Percentiles rank a stretch among this genome's conserved stretches.
phyloP scores from a whole-genome alignment of 2,888 invertebrate genomes.

The Gonocerus acuteangulatus region DNA sequence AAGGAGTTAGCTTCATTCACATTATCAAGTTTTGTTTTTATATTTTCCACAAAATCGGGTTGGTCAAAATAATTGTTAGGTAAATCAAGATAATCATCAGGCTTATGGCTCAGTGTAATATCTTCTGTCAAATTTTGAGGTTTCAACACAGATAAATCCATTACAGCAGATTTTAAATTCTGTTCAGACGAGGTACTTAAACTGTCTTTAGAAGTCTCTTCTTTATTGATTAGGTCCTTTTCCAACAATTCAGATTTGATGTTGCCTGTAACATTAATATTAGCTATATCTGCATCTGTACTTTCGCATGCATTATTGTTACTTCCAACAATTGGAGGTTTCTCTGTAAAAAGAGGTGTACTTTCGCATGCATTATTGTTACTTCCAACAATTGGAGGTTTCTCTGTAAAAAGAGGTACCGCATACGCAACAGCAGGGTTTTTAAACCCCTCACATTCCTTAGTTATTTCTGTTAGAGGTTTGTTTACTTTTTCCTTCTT shows the following conservation, averaged over 20 bases:
- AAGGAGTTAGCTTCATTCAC: too few relatives aligned
- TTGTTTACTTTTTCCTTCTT: slow-evolving; percentile 9
- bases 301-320: too few relatives aligned
- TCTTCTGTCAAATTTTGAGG: not conserved
- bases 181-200: not conserved
- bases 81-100: slow-evolving; percentile 4
- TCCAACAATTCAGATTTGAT: too few relatives aligned
- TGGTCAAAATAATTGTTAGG: slow-evolving; percentile 7
- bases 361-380: too few relatives aligned
- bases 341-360: too few relatives aligned
- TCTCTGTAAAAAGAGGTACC: too few relatives aligned
- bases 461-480: not conserved
- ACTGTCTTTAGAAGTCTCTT: too few relatives aligned
- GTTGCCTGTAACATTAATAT: too few relatives aligned
- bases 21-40: not conserved
- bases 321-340: too few relatives aligned
- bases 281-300: too few relatives aligned
- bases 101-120: not conserved
- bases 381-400: too few relatives aligned
- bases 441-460: not conserved
- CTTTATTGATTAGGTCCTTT: too few relatives aligned
- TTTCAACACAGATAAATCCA: slow-evolving; percentile 5
- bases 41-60: not conserved
- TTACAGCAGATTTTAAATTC: not conserved
- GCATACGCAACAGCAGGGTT: not conserved